phyloP scores from a whole-genome alignment of 2,113 vertebrate species.

The Pteruthius melanotis region DNA sequence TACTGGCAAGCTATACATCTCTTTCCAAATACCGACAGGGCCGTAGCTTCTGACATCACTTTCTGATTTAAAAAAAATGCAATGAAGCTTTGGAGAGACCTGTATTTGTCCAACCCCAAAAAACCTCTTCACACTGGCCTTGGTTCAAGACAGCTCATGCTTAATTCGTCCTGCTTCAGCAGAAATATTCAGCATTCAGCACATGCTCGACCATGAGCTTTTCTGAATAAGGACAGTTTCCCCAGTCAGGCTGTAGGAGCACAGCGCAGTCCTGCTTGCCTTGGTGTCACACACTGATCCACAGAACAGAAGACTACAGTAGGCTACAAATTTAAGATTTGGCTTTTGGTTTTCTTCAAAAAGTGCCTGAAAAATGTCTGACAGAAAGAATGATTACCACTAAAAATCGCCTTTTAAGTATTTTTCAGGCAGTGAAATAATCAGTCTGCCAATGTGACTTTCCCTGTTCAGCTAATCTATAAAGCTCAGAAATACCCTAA shows the following conservation, averaged over 20 bases:
- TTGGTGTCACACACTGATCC: not conserved
- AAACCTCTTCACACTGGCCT: not conserved
- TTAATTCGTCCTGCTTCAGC: slow-evolving; percentile 12
- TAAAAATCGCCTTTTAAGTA: not conserved
- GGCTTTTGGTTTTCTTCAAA: not conserved
- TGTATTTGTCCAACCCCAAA: not conserved
- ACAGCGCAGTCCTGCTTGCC: not conserved
- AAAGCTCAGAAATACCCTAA: not conserved
- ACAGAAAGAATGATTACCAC: not conserved
- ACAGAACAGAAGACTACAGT: not conserved
- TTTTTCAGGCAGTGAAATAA: not conserved
- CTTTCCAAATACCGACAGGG: not conserved
- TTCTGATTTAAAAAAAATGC: not conserved
- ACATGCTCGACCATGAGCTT: not conserved
- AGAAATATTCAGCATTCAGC: slow-evolving; percentile 48
- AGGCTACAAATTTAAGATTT: not conserved
- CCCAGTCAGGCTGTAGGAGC: not conserved
- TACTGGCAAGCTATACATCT: not conserved
- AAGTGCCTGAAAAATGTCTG: not conserved
- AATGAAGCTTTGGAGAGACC: not conserved
- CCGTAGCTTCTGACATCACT: not conserved
- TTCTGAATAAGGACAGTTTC: not conserved
- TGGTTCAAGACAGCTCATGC: slow-evolving; percentile 17
- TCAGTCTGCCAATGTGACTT: not conserved
- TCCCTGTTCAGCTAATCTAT: not conserved